Base-by-base conservation (phyloP, 1,140 invertebrate species). In the Macrobrachium rosenbergii region DNA sequence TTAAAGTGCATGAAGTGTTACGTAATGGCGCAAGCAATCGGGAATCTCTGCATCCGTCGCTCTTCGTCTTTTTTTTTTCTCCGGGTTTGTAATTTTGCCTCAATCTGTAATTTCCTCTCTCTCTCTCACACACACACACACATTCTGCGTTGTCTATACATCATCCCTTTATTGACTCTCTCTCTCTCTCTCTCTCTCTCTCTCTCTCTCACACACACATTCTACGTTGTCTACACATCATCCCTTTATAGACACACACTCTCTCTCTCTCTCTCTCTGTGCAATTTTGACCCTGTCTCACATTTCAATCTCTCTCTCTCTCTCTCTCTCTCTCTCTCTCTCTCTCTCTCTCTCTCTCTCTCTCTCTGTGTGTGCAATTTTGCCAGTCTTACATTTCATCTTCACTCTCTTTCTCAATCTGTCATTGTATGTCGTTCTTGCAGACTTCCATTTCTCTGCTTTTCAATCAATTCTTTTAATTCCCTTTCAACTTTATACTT, bases 151-250 rank as follows among this genome's bases (percentile, higher is more conserved):
- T 77, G 16, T 76, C 73, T 76, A 16, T 76, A 19, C 37, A 19
- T 77, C 45, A 21, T n/a, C 75, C 37, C 7, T 77, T 37, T 77
- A 37, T 37, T 37, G 28, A 37, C 75, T 77, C 75, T 77, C 75
- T 77, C 75, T 77, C 75, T 77, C 75, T 77, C 75, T 77, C 75
- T 77, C 75, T 77, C 75, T 77, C 75, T 77, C 75, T 77, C 75
- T 77, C 75, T 77, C 75, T 77, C 75, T 77, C 75, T 77, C 75
- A 10, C 75, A 64, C 63, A 64, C 63, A 64, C 5, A 23, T 2
- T 43, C 37, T 43, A 8, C 45, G n/a, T 16, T 77, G 16, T 76
- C 73, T 76, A 16, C 5, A 19, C 37, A 19, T 77, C 45, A 21
- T n/a, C 75, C 37, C 7, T 77, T 37, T 77, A 37, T 37, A 2